phyloP scores from a whole-genome alignment of 2,888 invertebrate species.

The Dioctria rufipes region DNA sequence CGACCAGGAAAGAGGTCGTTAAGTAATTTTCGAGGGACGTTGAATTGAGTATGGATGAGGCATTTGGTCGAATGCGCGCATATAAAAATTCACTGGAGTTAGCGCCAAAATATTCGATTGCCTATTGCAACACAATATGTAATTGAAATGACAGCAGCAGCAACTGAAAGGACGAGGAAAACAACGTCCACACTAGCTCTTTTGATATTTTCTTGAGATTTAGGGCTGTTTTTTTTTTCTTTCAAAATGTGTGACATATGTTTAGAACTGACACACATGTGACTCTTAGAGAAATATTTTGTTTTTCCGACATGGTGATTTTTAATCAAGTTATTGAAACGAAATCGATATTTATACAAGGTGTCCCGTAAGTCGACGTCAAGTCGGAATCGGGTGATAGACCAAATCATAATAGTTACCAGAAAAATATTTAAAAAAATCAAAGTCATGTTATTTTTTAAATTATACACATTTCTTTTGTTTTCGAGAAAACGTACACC shows the following conservation, averaged over 20 bases:
- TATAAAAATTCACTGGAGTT: slow-evolving; percentile 28
- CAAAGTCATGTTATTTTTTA: no score
- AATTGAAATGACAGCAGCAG: slow-evolving; percentile 37
- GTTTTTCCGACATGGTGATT: not conserved
- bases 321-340: no score
- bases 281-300: not conserved
- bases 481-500: no score
- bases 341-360: no score
- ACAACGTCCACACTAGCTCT: slow-evolving; percentile 1
- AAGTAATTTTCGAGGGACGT: slow-evolving; percentile 54
- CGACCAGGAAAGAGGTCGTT: slow-evolving; percentile 56
- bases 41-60: slow-evolving; percentile 20
- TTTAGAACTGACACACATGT: not conserved
- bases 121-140: slow-evolving; percentile 25
- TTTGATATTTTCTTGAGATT: slow-evolving; percentile 21
- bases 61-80: slow-evolving; percentile 43
- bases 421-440: no score
- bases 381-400: no score
- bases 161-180: not conserved
- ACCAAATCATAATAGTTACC: no score
- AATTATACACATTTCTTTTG: no score
- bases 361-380: no score
- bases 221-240: not conserved
- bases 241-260: slow-evolving; percentile 23
- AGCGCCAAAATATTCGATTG: slow-evolving; percentile 40